Percentiles rank a stretch among this genome's conserved stretches.
phyloP scores from a whole-genome alignment of 2,888 invertebrate species.

The Stomorhina lunata region DNA sequence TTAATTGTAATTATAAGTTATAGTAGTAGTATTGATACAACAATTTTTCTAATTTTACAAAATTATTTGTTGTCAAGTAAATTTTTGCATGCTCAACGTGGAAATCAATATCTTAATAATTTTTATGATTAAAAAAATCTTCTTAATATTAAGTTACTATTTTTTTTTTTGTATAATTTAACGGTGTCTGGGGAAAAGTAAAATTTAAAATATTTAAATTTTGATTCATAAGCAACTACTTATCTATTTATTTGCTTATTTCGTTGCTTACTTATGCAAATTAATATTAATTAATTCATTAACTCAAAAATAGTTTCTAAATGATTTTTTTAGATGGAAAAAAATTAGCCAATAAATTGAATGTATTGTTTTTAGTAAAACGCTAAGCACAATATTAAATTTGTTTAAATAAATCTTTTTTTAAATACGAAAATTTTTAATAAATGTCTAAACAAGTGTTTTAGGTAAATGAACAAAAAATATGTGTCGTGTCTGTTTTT shows the following conservation, averaged over 20 bases:
- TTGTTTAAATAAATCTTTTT: constrained; percentile 5
- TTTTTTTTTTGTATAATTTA: no score
- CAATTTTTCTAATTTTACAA: no score
- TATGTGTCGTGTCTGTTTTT: not conserved
- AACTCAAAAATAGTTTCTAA: not conserved
- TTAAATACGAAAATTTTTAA: not conserved
- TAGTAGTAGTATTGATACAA: no score
- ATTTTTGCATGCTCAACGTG: no score
- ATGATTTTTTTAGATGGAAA: not conserved
- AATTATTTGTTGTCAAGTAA: no score
- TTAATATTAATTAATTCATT: not conserved
- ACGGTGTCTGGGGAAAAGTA: no score
- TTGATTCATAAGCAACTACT: not conserved
- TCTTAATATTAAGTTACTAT: no score
- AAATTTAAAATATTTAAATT: no score
- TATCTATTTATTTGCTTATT: not conserved
- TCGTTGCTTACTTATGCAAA: not conserved
- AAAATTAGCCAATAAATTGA: not conserved
- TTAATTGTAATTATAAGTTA: no score
- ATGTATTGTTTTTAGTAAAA: not conserved
- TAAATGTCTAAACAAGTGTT: constrained; percentile 20
- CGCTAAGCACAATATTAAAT: not conserved
- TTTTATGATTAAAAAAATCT: no score
- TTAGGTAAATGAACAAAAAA: not conserved
- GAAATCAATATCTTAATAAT: no score